phyloP scores from a whole-genome alignment of 64 coral and sea anemone species.

The Stichodactyla mertensii region DNA sequence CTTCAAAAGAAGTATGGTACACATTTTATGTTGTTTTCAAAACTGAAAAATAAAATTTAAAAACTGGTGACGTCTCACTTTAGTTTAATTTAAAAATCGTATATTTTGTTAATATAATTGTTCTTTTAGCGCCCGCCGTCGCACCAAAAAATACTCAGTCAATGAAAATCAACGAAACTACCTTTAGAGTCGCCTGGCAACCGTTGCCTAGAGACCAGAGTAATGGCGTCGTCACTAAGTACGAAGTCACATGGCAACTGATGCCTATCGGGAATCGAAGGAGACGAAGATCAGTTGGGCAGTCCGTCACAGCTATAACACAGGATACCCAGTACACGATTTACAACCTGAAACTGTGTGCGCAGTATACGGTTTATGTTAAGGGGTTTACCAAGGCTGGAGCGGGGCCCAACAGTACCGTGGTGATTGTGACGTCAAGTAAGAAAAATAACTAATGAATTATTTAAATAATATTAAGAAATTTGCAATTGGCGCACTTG shows the following conservation, averaged over 20 bases:
- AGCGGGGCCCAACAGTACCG: background rate
- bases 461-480: no score
- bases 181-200: background rate
- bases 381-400: background rate
- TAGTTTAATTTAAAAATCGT: no score
- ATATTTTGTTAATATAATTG: background rate
- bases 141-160: background rate
- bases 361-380: background rate
- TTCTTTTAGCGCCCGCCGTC: background rate
- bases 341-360: background rate
- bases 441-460: background rate
- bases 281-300: background rate
- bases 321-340: background rate
- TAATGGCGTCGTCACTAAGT: slow-evolving; percentile 4
- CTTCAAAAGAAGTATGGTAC: no score
- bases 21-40: no score
- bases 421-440: background rate
- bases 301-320: background rate
- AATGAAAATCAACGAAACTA: background rate
- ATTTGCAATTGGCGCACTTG: no score
- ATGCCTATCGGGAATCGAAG: background rate
- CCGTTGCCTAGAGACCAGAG: slow-evolving; percentile 16
- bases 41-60: no score
- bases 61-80: no score
- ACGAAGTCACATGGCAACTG: background rate